phyloP scores from a whole-genome alignment of 2,113 vertebrate genomes.

The Thamnaconus septentrionalis region DNA sequence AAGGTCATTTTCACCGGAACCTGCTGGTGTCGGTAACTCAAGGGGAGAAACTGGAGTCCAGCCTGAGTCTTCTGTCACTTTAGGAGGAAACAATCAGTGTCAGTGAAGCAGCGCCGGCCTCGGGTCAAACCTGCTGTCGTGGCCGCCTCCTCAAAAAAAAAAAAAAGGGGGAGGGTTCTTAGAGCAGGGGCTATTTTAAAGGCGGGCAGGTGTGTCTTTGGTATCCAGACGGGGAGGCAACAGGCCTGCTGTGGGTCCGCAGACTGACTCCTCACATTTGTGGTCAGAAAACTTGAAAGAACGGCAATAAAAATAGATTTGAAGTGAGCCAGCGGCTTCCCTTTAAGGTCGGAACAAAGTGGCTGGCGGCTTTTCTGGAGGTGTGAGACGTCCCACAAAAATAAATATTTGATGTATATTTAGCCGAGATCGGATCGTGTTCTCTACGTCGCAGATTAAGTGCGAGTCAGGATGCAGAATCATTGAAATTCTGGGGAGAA shows the following conservation, averaged over 20 bases:
- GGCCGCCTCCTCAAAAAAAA: slow-evolving; percentile 8
- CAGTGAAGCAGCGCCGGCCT: too few relatives aligned
- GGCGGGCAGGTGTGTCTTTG: slow-evolving; percentile 54
- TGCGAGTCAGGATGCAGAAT: too few relatives aligned
- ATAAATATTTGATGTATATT: too few relatives aligned
- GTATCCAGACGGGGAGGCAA: slow-evolving; percentile 64
- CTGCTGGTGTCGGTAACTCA: too few relatives aligned
- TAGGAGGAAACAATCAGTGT: too few relatives aligned
- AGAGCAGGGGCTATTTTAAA: slow-evolving; percentile 52
- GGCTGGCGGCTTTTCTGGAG: background rate
- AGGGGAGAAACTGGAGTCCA: too few relatives aligned
- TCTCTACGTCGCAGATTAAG: too few relatives aligned
- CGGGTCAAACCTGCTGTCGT: background rate
- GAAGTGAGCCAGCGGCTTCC: background rate
- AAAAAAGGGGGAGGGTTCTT: slow-evolving; percentile 21
- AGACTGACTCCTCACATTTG: slow-evolving; percentile 35
- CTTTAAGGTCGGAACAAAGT: slow-evolving; percentile 5
- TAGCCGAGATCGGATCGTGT: too few relatives aligned
- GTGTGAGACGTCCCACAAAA: background rate
- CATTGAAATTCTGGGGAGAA: too few relatives aligned
- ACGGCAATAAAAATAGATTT: slow-evolving; percentile 53
- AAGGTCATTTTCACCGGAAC: too few relatives aligned
- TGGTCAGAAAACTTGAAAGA: slow-evolving; percentile 60
- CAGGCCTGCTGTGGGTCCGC: slow-evolving; percentile 45
- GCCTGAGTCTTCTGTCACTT: too few relatives aligned